phyloP scores from a whole-genome alignment of 2,888 invertebrate species.

The Branchellion lobata region DNA sequence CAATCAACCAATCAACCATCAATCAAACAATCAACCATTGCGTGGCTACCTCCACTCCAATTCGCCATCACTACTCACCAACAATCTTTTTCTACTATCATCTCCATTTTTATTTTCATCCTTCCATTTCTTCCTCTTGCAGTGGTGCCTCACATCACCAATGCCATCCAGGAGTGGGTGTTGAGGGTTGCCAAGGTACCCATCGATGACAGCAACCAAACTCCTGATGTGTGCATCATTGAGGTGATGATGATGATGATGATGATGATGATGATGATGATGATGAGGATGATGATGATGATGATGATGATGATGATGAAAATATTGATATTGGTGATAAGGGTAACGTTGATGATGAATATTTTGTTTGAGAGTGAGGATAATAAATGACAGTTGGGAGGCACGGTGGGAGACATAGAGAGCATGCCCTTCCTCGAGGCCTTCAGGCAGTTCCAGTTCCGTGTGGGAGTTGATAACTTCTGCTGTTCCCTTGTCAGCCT shows the following conservation, averaged over 20 bases:
- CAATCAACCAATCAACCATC: no score
- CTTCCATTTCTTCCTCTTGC: background rate
- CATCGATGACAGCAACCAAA: conserved; percentile 68
- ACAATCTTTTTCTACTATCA: background rate
- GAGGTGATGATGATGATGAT: conserved; percentile 60
- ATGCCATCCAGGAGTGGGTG: conserved; percentile 98
- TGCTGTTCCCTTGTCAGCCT: conserved; percentile 95
- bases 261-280: no score
- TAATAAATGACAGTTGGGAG: conserved; percentile 94
- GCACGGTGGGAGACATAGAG: conserved; percentile 98
- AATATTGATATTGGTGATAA: background rate
- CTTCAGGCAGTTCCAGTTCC: conserved; percentile 92
- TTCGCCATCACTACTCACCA: background rate
- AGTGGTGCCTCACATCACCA: conserved; percentile 98
- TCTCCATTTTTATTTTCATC: background rate
- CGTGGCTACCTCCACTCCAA: no score
- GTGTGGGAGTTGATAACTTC: conserved; percentile 88
- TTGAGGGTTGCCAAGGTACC: conserved; percentile 83
- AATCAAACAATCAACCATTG: no score
- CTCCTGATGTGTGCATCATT: conserved; percentile 67
- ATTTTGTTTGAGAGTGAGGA: background rate
- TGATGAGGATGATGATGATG: no score
- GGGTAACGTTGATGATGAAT: background rate
- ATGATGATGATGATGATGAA: no score
- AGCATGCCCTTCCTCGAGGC: conserved; percentile 99